These are phyloP conservation scores for Dryococelus australis DNA, from an alignment of 2,888 invertebrate genomes.

Conservation along the genomic window DNA sequence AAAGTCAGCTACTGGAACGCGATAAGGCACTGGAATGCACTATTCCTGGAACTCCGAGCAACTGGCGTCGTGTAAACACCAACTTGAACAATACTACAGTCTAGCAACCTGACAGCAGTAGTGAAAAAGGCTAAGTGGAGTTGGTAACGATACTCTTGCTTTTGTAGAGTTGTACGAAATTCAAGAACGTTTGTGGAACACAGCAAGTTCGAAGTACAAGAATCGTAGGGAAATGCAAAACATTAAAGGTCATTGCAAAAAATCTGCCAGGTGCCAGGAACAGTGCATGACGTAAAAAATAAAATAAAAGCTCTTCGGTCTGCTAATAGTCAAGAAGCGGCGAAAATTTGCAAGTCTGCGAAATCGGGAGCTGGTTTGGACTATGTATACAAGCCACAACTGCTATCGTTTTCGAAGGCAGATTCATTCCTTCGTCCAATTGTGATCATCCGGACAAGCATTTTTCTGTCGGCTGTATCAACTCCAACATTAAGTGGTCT, in stretches of 20 bases:
- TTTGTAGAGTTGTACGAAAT: background rate
- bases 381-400: background rate
- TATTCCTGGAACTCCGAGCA: background rate
- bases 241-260: background rate
- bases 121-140: background rate
- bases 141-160: background rate
- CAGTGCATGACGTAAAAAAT: background rate
- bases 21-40: background rate
- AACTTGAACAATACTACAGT: background rate
- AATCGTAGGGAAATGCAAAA: background rate
- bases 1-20: background rate
- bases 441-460: background rate
- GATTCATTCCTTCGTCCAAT: background rate
- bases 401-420: background rate
- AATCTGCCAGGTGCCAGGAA: background rate
- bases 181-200: background rate
- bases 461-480: too few relatives aligned
- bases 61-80: background rate
- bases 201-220: background rate
- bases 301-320: background rate
- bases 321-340: background rate
- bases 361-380: background rate
- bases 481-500: too few relatives aligned
- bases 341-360: background rate
- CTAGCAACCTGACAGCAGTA: background rate